Evolutionary conservation across 2,888 invertebrate genomes (phyloP), one percentile per base, ranked within the genome.

Genomic region (Drosophila helvetica): DNA sequence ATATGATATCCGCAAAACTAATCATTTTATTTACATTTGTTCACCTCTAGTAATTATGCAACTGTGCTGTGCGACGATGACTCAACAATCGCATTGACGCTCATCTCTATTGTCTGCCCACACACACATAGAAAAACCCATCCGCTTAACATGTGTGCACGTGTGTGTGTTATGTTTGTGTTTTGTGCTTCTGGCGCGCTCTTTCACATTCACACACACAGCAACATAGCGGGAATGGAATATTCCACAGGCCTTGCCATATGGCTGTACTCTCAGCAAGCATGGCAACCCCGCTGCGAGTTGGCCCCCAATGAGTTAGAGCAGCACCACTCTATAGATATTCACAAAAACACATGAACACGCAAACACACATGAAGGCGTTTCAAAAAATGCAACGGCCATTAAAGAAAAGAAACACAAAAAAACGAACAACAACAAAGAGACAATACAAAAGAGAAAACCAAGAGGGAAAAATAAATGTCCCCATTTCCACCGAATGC

Each of bases 231-330:
- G 63, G 48, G 62, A 87, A 73, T 89, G 89, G 89, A 83, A 83
- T 89, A 89, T 83, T 89, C 88, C 81, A 82, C 46, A 72, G 64
- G 48, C 57, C 77, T 85, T 87, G 83, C 82, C 86, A 78, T 73
- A 69, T 80, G 70, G 70, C 62, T 58, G 25, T 54, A 75, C 46
- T 64, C 50, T 66, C 50, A 47, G 46, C 45, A 59, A 54, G 74
- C 67, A 67, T 88, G 88, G 86, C 88, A 88, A 79, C 88, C 59
- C 86, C 71, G 65, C 53, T 59, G 43, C 33, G n/a, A 38, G 38
- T n/a, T n/a, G 56, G 7, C 56, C 17, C 8, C 5, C 7, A 53
- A 43, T 70, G 50, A 6, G 81, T 67, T 64, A 73, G 67, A 85
- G 76, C 33, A 60, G 55, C 61, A 48, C 12, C 27, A 50, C 81